Evolutionary conservation across 1,140 invertebrate species (phyloP).

Genomic region (Heliconius congener): DNA sequence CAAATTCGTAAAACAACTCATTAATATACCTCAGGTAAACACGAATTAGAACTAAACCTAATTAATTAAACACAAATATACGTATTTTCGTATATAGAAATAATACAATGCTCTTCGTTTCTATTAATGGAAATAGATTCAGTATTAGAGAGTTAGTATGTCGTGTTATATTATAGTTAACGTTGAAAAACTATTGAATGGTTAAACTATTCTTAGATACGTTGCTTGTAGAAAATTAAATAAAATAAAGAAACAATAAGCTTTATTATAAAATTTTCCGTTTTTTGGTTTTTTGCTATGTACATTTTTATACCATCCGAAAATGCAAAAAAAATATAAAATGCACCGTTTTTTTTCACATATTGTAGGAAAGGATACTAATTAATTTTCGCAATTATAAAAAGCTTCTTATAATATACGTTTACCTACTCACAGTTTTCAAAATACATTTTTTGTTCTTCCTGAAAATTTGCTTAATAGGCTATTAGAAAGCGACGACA

Average conservation of each 20-base stretch:
- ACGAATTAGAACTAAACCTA: background rate
- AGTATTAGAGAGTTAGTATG: background rate
- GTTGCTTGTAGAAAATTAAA: background rate
- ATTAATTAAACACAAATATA: background rate
- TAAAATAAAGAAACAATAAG: background rate
- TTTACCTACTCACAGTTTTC: no score
- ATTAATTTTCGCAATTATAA: no score
- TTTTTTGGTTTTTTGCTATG: no score
- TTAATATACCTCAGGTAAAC: background rate
- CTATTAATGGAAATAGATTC: background rate
- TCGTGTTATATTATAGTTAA: background rate
- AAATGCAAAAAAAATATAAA: no score
- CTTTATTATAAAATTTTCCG: background rate
- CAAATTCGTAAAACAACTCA: background rate
- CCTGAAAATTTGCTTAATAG: no score
- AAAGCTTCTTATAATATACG: no score
- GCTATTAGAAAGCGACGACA: no score
- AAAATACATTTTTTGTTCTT: no score
- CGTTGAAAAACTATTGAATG: background rate
- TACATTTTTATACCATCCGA: no score
- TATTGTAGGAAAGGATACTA: no score
- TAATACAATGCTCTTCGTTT: no score
- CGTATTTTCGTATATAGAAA: background rate
- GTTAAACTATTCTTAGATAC: background rate
- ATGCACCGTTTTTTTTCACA: no score